A percentile compares a stretch with the other conserved stretches of the same genome.
Evolutionary conservation across 1,140 invertebrate genomes (phyloP).

Genomic region (Anastrepha obliqua): DNA sequence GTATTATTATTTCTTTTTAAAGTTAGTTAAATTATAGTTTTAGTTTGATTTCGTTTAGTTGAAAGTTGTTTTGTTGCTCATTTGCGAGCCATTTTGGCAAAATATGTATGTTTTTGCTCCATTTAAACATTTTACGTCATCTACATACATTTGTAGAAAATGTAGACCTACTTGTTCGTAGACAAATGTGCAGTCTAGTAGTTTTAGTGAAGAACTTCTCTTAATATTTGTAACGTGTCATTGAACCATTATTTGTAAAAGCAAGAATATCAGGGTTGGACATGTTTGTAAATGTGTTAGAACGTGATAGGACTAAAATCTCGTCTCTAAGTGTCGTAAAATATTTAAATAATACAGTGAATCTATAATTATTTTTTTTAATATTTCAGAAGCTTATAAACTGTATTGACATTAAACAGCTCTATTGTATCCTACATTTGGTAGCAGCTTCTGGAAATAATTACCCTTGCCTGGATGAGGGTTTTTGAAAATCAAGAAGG

Average conservation of each 20-base stretch:
- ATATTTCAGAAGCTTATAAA: no score
- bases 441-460: no score
- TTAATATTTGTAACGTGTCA: not conserved
- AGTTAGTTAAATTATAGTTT: not conserved
- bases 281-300: not conserved
- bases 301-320: not conserved
- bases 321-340: no score
- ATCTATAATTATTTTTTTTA: no score
- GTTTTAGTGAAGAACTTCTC: not conserved
- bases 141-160: not conserved
- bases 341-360: no score
- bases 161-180: not conserved
- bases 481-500: no score
- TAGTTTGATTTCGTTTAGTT: constrained; percentile 17
- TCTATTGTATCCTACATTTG: no score
- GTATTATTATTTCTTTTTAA: constrained; percentile 32
- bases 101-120: not conserved
- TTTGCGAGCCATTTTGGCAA: not conserved
- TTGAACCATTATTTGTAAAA: not conserved
- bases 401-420: no score
- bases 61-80: not conserved
- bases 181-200: not conserved
- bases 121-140: not conserved
- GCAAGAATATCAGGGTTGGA: not conserved
- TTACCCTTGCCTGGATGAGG: no score